Base-by-base conservation (phyloP, 1,140 invertebrate species). In the Zaprionus camerounensis region DNA sequence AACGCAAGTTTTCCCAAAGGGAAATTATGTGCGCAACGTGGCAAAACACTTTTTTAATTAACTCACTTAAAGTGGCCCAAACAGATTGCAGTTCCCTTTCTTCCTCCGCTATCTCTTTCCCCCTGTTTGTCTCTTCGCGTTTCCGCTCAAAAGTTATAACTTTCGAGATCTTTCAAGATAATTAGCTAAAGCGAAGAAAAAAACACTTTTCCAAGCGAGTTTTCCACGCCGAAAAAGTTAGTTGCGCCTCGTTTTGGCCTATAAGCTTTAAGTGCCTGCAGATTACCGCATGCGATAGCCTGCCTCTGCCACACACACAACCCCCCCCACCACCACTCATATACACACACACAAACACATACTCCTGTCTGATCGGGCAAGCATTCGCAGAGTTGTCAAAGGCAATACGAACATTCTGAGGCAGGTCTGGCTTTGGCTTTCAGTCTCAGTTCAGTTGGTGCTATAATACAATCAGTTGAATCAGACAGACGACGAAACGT, bases 401-500 rank as follows among this genome's bases (percentile, higher is more conserved):
- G 78, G 88, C 84, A 90, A 84, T 87, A 90, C 51, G 57, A 70
- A 77, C 41, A 46, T 67, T 80, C 26, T 61, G 34, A 61, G 26
- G 38, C 46, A 3, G 17, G 12, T 3, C 5, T 6, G 46, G 68
- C 53, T 78, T 63, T 74, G 53, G 24, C 58, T 49, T 58, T 66
- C 66, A 70, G 66, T 69, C 51, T 66, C 51, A 62, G 62, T 76
- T 76, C 66, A 55, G 66, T 70, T 26, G 56, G 59, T 69, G 78
- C 79, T 78, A 76, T 85, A 81, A 82, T 84, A 86, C 72, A 86
- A 87, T 86, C 83, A 77, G 71, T 67, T 70, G 67, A 70, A 90
- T 84, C 81, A 88, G 80, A 82, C 76, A 82, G 84, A 84, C 85
- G 84, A 87, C 83, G 77, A 80, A 80, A 80, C 80, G 82, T 86